Percentiles rank a stretch among this genome's conserved stretches.
These are phyloP conservation scores for Apeira syringaria DNA, from an alignment of 2,888 invertebrate species.

Conservation along the genomic window DNA sequence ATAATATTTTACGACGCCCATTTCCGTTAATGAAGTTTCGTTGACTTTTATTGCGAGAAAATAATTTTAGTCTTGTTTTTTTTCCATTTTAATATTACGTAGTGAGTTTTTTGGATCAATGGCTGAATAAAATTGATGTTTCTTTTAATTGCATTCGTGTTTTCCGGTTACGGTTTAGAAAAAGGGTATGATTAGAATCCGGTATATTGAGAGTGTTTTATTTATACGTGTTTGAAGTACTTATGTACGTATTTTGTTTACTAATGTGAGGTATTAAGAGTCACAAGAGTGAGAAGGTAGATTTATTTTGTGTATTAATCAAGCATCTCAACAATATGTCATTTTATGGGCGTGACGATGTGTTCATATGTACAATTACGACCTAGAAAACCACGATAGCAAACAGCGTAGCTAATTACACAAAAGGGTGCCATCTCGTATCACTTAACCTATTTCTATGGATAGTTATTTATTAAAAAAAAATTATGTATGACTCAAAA, in stretches of 20 bases:
- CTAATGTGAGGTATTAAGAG: background rate
- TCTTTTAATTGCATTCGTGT: conserved; percentile 16
- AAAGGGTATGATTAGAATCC: conserved; percentile 19
- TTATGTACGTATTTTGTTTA: background rate
- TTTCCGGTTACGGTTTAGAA: conserved; percentile 11
- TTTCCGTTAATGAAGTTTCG: conserved; percentile 31
- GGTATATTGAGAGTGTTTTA: conserved; percentile 6
- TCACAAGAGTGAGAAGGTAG: too few species aligned
- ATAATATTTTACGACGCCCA: conserved; percentile 32
- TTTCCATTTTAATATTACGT: conserved; percentile 18
- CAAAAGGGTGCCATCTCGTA: too few species aligned
- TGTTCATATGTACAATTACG: too few species aligned
- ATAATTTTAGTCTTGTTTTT: conserved; percentile 24
- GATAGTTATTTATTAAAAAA: too few species aligned
- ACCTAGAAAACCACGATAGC: too few species aligned
- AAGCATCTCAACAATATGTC: too few species aligned
- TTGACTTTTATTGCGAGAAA: conserved; percentile 30
- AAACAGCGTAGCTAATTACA: too few species aligned
- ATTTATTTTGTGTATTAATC: too few species aligned
- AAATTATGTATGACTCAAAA: too few species aligned
- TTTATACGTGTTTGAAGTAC: background rate
- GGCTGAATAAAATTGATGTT: conserved; percentile 21
- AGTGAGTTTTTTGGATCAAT: conserved; percentile 13
- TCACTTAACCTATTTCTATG: too few species aligned
- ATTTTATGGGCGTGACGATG: too few species aligned